Base-by-base conservation (phyloP, 2,113 vertebrate species). In the Pachyramphus minor region DNA sequence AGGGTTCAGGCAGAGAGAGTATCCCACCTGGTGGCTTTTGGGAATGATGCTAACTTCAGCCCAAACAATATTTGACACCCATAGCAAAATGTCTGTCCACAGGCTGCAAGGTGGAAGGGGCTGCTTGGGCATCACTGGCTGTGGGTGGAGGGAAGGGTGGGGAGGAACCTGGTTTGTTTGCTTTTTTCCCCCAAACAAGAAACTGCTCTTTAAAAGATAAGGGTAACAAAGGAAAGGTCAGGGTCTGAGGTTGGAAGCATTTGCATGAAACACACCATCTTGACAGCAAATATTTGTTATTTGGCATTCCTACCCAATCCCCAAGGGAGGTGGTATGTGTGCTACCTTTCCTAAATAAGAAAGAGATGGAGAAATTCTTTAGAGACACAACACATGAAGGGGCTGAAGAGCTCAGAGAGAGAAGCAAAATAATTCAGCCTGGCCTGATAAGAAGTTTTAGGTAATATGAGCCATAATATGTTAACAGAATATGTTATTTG, bases 161-260 rank as follows among this genome's bases (percentile, higher is more conserved):
- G 42, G 55, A 5, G 7, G 11, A 87, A 22, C 10, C 14, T n/a
- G 39, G 4, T 31, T 50, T 24, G 23, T 45, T 80, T 73, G 80
- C 4, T 50, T 59, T 50, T 13, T 9, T 3, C 14, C 9, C 24
- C 30, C 24, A 28, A 8, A 59, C 5, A 67, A 89, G 68, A 50
- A 86, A 84, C 18, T 56, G 14, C 24, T 59, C 45, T 74, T 90
- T 35, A 45, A 50, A 63, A 89, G 44, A 35, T 62, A 87, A 69
- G 28, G 25, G 13, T 28, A 64, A 74, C 41, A 92, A 89, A 89
- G 64, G 47, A 81, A 81, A 95, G 59, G 73, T 84, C 86, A 77
- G 42, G 2, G 35, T 27, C 23, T 1, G 71, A 73, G 37, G 41
- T 7, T 80, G 62, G 84, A 78, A 53, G 22, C 13, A 33, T 66